phyloP scores from a whole-genome alignment of 2,113 vertebrate species.

The Bujurquina vittata region DNA sequence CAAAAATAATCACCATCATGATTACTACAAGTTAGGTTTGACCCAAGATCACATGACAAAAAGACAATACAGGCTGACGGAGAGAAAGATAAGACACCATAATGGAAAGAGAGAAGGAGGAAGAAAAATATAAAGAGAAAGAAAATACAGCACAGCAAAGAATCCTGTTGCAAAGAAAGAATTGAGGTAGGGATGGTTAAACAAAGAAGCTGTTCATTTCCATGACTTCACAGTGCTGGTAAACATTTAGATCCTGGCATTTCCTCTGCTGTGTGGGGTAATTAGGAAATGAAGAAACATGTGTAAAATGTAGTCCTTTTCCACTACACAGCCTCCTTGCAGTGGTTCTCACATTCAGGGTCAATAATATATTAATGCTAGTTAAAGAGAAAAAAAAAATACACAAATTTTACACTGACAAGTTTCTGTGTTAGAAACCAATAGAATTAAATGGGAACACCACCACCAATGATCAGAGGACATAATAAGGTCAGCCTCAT shows the following conservation, averaged over 20 bases:
- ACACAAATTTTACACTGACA: not conserved
- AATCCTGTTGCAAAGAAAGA: not conserved
- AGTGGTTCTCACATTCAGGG: conserved; percentile 12
- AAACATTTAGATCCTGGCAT: conserved; percentile 67
- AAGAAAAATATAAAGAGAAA: conserved; percentile 23
- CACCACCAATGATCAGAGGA: conserved; percentile 1
- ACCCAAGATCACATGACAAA: not conserved
- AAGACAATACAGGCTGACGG: not conserved
- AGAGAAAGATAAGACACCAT: not conserved
- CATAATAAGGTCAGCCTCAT: conserved; percentile 21
- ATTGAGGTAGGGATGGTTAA: not conserved
- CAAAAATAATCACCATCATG: not conserved
- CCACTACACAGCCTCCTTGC: conserved; percentile 52
- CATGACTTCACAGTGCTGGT: conserved; percentile 61
- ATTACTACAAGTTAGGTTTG: conserved; percentile 4
- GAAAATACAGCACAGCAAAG: conserved; percentile 15
- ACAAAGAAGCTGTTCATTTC: conserved; percentile 61
- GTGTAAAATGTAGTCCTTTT: conserved; percentile 70
- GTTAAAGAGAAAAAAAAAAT: conserved; percentile 5
- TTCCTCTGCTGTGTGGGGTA: conserved; percentile 65
- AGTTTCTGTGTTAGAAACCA: not conserved
- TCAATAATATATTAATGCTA: conserved; percentile 18
- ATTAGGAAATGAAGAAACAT: conserved; percentile 66
- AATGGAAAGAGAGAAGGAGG: not conserved
- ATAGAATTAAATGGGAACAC: not conserved